Evolutionary conservation across 2,113 vertebrate species (phyloP), one percentile per base, ranked within the genome.

Genomic region (Cephalopholis sonnerati): DNA sequence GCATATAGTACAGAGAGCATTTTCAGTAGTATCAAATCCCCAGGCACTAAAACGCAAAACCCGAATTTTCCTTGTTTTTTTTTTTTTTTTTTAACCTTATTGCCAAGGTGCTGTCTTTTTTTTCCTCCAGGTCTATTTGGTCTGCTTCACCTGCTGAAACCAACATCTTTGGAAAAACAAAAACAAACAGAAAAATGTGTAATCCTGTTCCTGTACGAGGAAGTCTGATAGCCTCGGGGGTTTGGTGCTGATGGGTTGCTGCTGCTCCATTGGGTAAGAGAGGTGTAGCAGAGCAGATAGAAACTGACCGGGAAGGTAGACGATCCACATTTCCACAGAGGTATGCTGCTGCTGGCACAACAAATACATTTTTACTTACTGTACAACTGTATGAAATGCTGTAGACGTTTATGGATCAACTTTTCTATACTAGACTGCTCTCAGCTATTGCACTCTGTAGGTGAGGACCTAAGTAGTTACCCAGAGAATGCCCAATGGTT

Each of bases 391-490:
- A 64, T 61, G 48, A 79, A 50, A 63, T 50, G 65, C 20, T 62
- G 24, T 18, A 13, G 17, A 81, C 39, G 63, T 36, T 65, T 58
- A 80, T 72, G 50, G 32, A 79, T 82, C 24, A 36, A 41, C 29
- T 55, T 83, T 74, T 25, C 44, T 53, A 36, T 59, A 25, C 48
- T 39, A 62, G 39, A 29, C 51, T n/a, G 7, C 58, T 69, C 53
- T 48, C 58, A 48, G 77, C 70, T 83, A 54, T 74, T 83, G 64
- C 59, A 63, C 55, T 61, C 54, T 53, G 67, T 8, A 62, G 54
- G 44, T 82, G 72, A 85, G 81, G 58, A 84, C 69, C 29, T 20
- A 15, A 78, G 65, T 72, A 61, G 59, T 73, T 79, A 48, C 84
- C 22, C 55, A 32, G 44, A 78, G 78, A 81, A 81, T 69, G 48